Base-by-base conservation (phyloP, 2,797 vertebrate species). In the Huso huso region DNA sequence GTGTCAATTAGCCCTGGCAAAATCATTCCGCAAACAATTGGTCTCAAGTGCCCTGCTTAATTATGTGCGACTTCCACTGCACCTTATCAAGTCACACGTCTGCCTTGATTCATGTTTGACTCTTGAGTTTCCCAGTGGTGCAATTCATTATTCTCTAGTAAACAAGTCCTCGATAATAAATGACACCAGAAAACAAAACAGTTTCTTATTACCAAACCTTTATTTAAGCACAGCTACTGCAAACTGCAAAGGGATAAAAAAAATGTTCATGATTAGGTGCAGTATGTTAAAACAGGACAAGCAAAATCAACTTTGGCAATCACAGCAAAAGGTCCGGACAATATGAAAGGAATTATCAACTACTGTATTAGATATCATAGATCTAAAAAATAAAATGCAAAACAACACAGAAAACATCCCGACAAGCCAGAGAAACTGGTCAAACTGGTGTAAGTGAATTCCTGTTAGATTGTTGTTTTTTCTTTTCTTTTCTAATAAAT, bases 21-120 rank as follows among this genome's bases (percentile, higher is more conserved):
- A 95, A 97, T 95, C 93, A 94, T 93, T 94, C 92, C 79, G 85
- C 90, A 96, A 97, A 97, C 94, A 98, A 97, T 95, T 95, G 93
- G 93, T 98, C 96, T 98, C 95, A 86, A 93, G 94, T 94, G 94
- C 92, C 92, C 83, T 78, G 91, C 92, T 98, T 98, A 97, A 98
- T 99, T 97, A 97, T 85, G 82, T 92, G 86, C 91, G 90, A 95
- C 92, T 97, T 94, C 93, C 90, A 91, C 83, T 5, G 85, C 89
- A 92, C 91, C 94, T 97, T 95, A 96, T 93, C 93, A 93, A 89
- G 88, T 87, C 82, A 81, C 83, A 83, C 78, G 84, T 89, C 84
- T 88, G 87, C 83, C 80, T 88, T 97, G 94, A 98, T 98, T 97
- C 94, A 94, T 95, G 93, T 90, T 89, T 88, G 86, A 93, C 92